A percentile compares a stretch with the other conserved stretches of the same genome.
Evolutionary conservation across 1,140 invertebrate genomes (phyloP).

Genomic region (Rhopalosiphum padi): DNA sequence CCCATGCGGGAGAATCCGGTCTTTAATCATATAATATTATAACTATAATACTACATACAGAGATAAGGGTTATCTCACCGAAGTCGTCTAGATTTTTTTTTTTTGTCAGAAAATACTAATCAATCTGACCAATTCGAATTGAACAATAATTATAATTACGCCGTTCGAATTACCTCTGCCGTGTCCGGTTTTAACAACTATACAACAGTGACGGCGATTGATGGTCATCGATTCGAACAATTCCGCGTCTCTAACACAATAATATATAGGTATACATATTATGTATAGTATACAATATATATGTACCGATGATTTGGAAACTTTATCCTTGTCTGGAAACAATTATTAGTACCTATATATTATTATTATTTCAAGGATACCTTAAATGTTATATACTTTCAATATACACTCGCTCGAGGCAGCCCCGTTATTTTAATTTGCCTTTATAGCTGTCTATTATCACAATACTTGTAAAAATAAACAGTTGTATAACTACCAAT

Average conservation of each 20-base stretch:
- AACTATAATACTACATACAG: neutral
- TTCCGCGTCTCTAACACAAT: neutral
- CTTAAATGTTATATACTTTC: neutral
- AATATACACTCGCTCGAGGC: neutral
- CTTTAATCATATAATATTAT: neutral
- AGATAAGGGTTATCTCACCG: neutral
- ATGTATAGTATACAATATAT: neutral
- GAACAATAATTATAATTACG: slow-evolving; percentile 3
- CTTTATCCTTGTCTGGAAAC: neutral
- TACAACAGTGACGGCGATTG: neutral
- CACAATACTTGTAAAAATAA: neutral
- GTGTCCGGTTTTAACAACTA: neutral
- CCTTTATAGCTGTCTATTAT: neutral
- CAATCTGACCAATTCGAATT: slow-evolving; percentile 2
- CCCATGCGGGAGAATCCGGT: neutral
- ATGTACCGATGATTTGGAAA: neutral
- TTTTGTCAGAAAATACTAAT: neutral
- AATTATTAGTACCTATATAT: neutral
- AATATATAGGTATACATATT: neutral
- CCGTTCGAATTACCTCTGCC: neutral
- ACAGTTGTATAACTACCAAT: neutral
- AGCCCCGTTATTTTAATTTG: neutral
- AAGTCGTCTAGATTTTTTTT: neutral
- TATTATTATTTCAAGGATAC: neutral
- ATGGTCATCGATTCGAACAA: slow-evolving; percentile 1